A percentile compares a stretch with the other conserved stretches of the same genome.
Evolutionary conservation across 2,113 vertebrate genomes (phyloP).

Genomic region (Scortum barcoo): DNA sequence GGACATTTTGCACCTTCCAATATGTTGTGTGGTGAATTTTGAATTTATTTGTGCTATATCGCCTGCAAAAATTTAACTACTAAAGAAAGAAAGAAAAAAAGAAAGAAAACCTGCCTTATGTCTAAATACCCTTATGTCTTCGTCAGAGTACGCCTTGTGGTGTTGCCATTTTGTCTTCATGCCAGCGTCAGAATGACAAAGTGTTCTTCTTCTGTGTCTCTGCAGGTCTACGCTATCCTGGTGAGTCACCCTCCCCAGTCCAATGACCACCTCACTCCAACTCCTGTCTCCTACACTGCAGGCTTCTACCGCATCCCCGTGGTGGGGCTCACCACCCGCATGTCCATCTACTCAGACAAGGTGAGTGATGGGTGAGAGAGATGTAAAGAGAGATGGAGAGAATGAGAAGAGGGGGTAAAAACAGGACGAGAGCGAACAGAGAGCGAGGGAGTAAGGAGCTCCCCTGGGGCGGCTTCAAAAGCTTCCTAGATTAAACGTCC

Average conservation of each 20-base stretch:
- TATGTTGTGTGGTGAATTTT: background rate
- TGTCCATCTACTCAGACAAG: constrained; percentile 99
- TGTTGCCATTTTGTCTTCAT: background rate
- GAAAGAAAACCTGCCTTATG: background rate
- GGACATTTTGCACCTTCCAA: background rate
- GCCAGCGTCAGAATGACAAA: constrained; percentile 52
- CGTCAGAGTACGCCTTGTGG: background rate
- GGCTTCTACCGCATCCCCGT: constrained; percentile 99
- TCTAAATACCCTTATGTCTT: background rate
- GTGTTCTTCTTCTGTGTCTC: constrained; percentile 35
- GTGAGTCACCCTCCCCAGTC: constrained; percentile 98
- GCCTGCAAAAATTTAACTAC: background rate
- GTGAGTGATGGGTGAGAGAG: constrained; percentile 79
- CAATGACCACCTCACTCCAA: constrained; percentile 98
- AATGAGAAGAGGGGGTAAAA: too few species aligned
- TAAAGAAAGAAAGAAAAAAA: background rate
- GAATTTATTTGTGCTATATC: background rate
- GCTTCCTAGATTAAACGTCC: constrained; percentile 70
- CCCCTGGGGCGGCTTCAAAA: constrained; percentile 60
- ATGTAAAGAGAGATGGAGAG: constrained; percentile 1
- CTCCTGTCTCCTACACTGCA: constrained; percentile 98
- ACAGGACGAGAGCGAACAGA: constrained; percentile 24
- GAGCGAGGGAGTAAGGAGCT: constrained; percentile 35
- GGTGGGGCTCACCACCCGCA: constrained; percentile 95
- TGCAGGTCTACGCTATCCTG: constrained; percentile 97